phyloP scores from a whole-genome alignment of 2,113 vertebrate genomes.

The Epinephelus fuscoguttatus region DNA sequence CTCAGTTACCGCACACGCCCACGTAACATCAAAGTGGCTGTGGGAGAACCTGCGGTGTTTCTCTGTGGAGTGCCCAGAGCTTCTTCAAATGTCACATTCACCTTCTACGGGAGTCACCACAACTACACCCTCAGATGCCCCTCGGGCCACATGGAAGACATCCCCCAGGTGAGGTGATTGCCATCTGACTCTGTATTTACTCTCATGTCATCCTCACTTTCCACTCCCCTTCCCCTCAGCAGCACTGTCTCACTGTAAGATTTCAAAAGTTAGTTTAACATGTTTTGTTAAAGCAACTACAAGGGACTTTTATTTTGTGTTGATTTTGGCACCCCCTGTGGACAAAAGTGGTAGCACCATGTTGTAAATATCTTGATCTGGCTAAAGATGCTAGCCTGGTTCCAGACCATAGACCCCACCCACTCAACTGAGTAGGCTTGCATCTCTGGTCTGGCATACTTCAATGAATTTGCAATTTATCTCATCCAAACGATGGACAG shows the following conservation, averaged over 20 bases:
- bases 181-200: background rate
- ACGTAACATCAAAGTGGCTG: constrained; percentile 46
- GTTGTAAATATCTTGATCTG: too few relatives aligned
- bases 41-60: constrained; percentile 74
- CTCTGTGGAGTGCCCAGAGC: constrained; percentile 62
- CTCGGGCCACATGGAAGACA: constrained; percentile 6
- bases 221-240: background rate
- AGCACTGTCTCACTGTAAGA: background rate
- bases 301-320: too few relatives aligned
- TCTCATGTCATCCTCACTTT: background rate
- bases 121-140: constrained; percentile 78
- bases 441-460: too few relatives aligned
- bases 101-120: constrained; percentile 37
- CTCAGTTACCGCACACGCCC: constrained; percentile 51
- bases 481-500: too few relatives aligned
- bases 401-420: too few relatives aligned
- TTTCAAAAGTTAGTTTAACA: background rate
- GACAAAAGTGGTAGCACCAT: too few relatives aligned
- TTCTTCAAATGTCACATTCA: constrained; percentile 55
- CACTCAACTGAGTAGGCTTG: too few relatives aligned
- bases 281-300: too few relatives aligned
- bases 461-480: too few relatives aligned
- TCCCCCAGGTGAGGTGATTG: constrained; percentile 65
- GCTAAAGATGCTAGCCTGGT: too few relatives aligned
- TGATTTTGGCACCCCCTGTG: too few relatives aligned